These are phyloP conservation scores for Silvanus unidentatus DNA, from an alignment of 2,888 invertebrate genomes.

Conservation along the genomic window DNA sequence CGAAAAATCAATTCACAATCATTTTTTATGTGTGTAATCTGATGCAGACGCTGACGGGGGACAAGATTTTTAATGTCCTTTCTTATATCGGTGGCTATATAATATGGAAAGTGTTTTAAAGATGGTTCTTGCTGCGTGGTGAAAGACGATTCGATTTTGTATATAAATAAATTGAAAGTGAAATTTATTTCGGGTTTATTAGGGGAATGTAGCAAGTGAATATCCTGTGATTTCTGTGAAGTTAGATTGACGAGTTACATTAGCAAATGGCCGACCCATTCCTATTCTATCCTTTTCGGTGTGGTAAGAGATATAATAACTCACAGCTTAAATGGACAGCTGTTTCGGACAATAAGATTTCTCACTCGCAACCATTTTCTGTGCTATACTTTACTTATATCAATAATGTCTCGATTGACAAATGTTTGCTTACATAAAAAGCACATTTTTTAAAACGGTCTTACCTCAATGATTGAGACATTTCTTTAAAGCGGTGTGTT, in stretches of 20 bases:
- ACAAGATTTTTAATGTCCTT: no score
- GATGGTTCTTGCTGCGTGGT: no score
- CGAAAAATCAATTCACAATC: no score
- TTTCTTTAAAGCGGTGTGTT: background rate
- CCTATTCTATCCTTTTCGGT: constrained; percentile 7
- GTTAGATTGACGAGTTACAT: constrained; percentile 44
- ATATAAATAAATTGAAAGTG: no score
- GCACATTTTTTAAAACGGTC: background rate
- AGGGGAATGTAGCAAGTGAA: no score
- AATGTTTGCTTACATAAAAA: constrained; percentile 12
- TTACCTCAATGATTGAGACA: background rate
- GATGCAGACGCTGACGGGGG: no score
- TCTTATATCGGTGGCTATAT: no score
- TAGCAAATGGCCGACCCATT: constrained; percentile 40
- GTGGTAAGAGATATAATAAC: constrained; percentile 6
- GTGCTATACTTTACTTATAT: constrained; percentile 5
- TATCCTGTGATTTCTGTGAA: constrained; percentile 13
- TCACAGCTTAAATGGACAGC: constrained; percentile 27
- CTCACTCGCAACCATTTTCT: constrained; percentile 27
- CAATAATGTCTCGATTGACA: constrained; percentile 1
- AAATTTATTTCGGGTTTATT: no score
- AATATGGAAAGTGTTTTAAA: no score
- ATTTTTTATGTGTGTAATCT: no score
- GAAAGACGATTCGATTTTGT: no score
- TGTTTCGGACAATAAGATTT: constrained; percentile 40